A percentile compares a stretch with the other conserved stretches of the same genome.
Evolutionary conservation across 2,113 vertebrate species (phyloP).

Genomic region (Acrocephalus kingi): DNA sequence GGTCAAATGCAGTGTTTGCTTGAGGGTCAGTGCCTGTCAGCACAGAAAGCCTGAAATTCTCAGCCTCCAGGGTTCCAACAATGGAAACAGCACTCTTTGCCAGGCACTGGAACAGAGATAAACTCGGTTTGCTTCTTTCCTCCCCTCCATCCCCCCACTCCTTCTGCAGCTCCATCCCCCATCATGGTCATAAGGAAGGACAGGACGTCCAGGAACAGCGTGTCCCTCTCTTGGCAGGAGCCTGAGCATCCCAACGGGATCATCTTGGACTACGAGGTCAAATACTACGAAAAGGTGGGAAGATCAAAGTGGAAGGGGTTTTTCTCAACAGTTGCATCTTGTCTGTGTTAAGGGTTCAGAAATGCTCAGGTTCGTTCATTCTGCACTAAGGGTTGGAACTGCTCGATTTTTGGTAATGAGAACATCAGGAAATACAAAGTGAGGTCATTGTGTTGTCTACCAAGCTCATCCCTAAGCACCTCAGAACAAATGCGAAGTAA

Average conservation of each 20-base stretch:
- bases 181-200: conserved; percentile 91
- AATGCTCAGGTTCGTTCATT: background rate
- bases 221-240: conserved; percentile 93
- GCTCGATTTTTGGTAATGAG: background rate
- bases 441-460: background rate
- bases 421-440: background rate
- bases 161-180: conserved; percentile 87
- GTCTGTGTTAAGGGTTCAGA: background rate
- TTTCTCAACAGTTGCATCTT: background rate
- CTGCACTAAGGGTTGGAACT: background rate
- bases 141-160: background rate
- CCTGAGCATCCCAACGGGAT: conserved; percentile 97
- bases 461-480: background rate
- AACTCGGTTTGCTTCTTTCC: conserved; percentile 48
- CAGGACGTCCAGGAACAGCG: conserved; percentile 91
- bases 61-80: background rate
- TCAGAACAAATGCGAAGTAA: background rate
- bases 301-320: background rate
- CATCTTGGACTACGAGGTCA: conserved; percentile 98
- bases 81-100: conserved; percentile 50
- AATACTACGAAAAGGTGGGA: conserved; percentile 98
- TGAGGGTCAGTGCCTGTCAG: background rate
- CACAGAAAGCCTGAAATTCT: background rate
- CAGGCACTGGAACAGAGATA: conserved; percentile 44
- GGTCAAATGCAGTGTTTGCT: background rate